Base-by-base conservation (phyloP, 2,888 invertebrate genomes). In the Acronicta psi region DNA sequence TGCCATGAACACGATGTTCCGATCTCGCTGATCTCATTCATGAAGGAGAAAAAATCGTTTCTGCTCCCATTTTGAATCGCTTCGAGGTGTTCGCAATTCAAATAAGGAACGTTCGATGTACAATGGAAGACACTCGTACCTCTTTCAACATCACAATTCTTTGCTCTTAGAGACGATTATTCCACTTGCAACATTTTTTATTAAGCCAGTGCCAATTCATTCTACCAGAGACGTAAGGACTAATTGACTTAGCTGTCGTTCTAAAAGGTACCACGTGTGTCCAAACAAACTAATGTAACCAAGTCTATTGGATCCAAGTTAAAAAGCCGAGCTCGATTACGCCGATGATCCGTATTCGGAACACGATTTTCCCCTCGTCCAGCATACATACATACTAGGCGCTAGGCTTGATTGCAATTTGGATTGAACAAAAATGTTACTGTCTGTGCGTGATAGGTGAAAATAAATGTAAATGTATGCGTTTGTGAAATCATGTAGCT, bases 1-100 rank as follows among this genome's bases (percentile, higher is more conserved):
- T 88, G 87, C 84, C 87, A 83, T 74, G 79, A 84, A 87, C 86
- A 87, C 81, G 81, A 80, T 86, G 84, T 85, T 83, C 83, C 75
- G 73, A 84, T 84, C 79, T 75, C 69, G 63, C 74, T 79, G 80
- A 83, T 83, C 77, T 77, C 73, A 77, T 75, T 80, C 77, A 79
- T 75, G 77, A 77, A 75, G 69, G 64, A 56, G 59, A 76, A 82
- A 81, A 82, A 80, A 77, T 75, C 77, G 79, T 74, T 77, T 67
- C 61, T 61, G 72, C 62, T 59, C 47, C 59, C 46, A 59, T 61
- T 75, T 62, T 54, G 60, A 69, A 74, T 64, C 56, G 56, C 54
- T 63, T 17, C 14, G 37, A 72, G 55, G 55, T 59, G 53, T 61
- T 55, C 47, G 52, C 43, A 62, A 70, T 75, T 73, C 60, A 60